Evolutionary conservation across 2,888 invertebrate species (phyloP).

Genomic region (Coremacera marginata): DNA sequence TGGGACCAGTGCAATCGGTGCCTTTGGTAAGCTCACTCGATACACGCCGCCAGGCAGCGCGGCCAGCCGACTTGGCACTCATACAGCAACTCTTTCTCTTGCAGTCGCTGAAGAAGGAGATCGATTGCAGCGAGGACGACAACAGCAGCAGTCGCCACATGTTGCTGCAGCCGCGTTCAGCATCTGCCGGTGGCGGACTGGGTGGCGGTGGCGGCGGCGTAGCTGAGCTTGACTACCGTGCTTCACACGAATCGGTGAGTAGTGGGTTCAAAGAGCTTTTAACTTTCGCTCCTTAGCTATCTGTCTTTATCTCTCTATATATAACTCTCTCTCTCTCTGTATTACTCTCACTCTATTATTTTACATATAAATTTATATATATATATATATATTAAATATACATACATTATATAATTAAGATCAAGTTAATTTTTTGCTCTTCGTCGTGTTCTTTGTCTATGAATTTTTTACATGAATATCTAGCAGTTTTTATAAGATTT

Average conservation of each 20-base stretch:
- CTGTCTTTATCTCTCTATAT: conserved; percentile 34
- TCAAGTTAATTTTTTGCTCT: conserved; percentile 64
- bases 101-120: conserved; percentile 90
- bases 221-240: conserved; percentile 84
- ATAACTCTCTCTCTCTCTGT: not conserved
- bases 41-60: not conserved
- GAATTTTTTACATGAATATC: conserved; percentile 55
- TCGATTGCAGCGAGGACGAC: conserved; percentile 83
- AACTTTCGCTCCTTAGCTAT: conserved; percentile 46
- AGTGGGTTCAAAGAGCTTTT: conserved; percentile 68
- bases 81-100: conserved; percentile 41
- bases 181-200: conserved; percentile 70
- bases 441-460: conserved; percentile 69
- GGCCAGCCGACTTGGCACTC: not conserved
- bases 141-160: conserved; percentile 65
- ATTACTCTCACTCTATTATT: conserved; percentile 14
- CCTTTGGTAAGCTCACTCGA: conserved; percentile 78
- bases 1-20: conserved; percentile 89
- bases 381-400: conserved; percentile 32
- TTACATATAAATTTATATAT: conserved; percentile 35
- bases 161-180: conserved; percentile 72
- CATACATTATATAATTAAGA: conserved; percentile 32
- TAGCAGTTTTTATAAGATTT: conserved; percentile 31
- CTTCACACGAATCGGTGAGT: conserved; percentile 88
- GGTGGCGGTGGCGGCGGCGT: conserved; percentile 72